phyloP scores from a whole-genome alignment of 2,113 vertebrate species.

The Amphiprion ocellaris region DNA sequence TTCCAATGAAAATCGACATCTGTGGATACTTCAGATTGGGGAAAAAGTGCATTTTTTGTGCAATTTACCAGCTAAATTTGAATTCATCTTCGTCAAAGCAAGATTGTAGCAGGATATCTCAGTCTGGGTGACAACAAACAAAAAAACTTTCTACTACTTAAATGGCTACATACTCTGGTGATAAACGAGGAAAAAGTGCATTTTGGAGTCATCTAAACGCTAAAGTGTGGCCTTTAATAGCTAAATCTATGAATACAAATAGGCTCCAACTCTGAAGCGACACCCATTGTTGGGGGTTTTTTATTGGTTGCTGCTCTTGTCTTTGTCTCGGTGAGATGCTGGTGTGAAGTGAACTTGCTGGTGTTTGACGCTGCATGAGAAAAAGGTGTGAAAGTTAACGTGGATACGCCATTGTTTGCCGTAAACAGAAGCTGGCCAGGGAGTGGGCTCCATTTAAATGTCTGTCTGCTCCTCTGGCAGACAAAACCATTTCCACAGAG shows the following conservation, averaged over 20 bases:
- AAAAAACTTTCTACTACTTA: neutral
- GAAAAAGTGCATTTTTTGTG: no score
- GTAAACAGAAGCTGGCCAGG: slow-evolving; percentile 22
- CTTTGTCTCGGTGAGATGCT: slow-evolving; percentile 54
- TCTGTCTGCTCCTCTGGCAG: slow-evolving; percentile 11
- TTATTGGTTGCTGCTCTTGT: slow-evolving; percentile 57
- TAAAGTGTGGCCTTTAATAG: slow-evolving; percentile 6
- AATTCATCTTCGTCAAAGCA: no score
- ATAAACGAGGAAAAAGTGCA: neutral
- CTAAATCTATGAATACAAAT: slow-evolving; percentile 49
- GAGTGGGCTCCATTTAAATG: slow-evolving; percentile 15
- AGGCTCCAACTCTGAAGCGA: slow-evolving; percentile 39
- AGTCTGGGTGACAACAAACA: neutral
- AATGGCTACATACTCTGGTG: fast-evolving
- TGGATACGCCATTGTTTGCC: slow-evolving; percentile 45
- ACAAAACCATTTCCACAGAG: neutral
- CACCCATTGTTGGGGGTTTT: slow-evolving; percentile 51
- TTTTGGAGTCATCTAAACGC: neutral
- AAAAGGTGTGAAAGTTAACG: slow-evolving; percentile 60
- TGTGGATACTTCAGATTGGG: no score
- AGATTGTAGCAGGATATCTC: no score
- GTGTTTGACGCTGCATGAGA: slow-evolving; percentile 71
- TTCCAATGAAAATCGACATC: no score
- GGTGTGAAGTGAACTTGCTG: slow-evolving; percentile 75
- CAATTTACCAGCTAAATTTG: no score